A percentile compares a stretch with the other conserved stretches of the same genome.
These are phyloP conservation scores for Sebastiscus albofasciatus DNA, from an alignment of 2,797 vertebrate species.

Conservation along the genomic window DNA sequence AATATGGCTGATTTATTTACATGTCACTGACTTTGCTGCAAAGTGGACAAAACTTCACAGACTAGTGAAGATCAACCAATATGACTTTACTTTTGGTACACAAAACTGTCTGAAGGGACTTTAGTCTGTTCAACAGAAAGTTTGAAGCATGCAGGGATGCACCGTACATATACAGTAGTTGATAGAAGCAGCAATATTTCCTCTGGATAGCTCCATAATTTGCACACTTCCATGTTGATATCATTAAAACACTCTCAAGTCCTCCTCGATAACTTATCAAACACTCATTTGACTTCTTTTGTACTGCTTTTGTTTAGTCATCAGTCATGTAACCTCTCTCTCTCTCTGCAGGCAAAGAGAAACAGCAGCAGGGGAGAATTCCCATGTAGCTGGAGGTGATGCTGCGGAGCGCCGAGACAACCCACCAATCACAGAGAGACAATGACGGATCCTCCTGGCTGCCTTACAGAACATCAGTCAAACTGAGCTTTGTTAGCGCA, in stretches of 20 bases:
- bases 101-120: not conserved
- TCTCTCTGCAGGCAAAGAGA: constrained; percentile 52
- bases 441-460: constrained; percentile 74
- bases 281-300: constrained; percentile 47
- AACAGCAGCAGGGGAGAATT: constrained; percentile 75
- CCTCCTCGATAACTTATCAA: constrained; percentile 19
- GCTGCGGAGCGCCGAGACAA: constrained; percentile 68
- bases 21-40: not conserved
- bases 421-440: constrained; percentile 72
- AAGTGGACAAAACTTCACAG: not conserved
- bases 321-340: constrained; percentile 63
- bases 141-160: not conserved
- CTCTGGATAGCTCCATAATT: not conserved
- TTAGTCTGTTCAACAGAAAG: not conserved
- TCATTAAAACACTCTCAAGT: not conserved
- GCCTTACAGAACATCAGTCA: constrained; percentile 79
- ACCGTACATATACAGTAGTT: not conserved
- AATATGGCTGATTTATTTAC: not conserved
- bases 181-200: not conserved
- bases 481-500: constrained; percentile 69
- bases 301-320: constrained; percentile 62
- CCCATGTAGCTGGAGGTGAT: constrained; percentile 74
- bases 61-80: not conserved
- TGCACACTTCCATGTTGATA: not conserved
- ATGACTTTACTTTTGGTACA: not conserved